A percentile compares a stretch with the other conserved stretches of the same genome.
These are phyloP conservation scores for Corythaixoides concolor DNA, from an alignment of 2,113 vertebrate species.

Conservation along the genomic window DNA sequence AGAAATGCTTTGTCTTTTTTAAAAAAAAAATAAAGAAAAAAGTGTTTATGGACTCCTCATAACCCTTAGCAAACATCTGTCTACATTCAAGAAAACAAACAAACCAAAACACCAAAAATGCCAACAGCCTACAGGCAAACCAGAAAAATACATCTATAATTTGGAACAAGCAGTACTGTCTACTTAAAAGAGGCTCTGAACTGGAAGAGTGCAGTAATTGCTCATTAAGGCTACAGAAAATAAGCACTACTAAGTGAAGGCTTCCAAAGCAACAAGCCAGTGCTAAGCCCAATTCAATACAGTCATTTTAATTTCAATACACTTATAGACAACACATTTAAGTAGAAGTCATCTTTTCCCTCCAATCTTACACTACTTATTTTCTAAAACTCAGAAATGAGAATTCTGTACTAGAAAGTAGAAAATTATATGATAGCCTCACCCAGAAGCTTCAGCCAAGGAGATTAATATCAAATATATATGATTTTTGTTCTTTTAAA, in stretches of 20 bases:
- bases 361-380: neutral
- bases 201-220: slow-evolving; percentile 19
- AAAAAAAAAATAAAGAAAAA: neutral
- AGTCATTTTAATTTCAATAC: neutral
- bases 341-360: neutral
- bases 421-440: neutral
- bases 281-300: neutral
- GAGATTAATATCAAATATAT: neutral
- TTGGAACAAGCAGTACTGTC: neutral
- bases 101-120: neutral
- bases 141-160: neutral
- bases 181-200: slow-evolving; percentile 32
- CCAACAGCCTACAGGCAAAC: neutral
- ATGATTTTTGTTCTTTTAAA: neutral
- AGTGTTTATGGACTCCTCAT: neutral
- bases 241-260: neutral
- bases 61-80: neutral
- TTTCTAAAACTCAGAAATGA: neutral
- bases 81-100: neutral
- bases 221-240: slow-evolving; percentile 52
- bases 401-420: neutral
- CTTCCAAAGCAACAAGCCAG: slow-evolving; percentile 32
- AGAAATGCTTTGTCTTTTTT: neutral
- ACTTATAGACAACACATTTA: neutral
- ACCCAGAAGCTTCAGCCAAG: neutral